Conservation (phyloP, 2,113 vertebrate species). For the Cichladusa arquata region DNA sequence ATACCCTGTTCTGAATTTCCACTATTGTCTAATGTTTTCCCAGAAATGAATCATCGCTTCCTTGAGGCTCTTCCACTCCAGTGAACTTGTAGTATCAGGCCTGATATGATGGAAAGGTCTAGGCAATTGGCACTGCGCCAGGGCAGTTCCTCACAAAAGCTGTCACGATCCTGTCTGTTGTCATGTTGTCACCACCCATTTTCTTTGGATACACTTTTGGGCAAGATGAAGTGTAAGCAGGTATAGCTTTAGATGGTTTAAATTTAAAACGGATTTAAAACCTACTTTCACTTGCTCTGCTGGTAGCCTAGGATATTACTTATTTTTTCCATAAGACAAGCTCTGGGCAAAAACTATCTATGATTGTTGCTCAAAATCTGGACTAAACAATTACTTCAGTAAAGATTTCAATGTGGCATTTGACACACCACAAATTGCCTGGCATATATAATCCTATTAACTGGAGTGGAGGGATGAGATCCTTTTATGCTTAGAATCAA, state of each 20-base stretch:
- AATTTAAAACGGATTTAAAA: background rate
- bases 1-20: background rate
- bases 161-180: background rate
- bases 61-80: slow-evolving; percentile 1
- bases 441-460: slow-evolving; percentile 35
- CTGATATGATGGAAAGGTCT: background rate
- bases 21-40: background rate
- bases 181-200: background rate
- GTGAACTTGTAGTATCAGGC: background rate
- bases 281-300: background rate
- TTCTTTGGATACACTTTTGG: background rate
- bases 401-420: slow-evolving; percentile 1
- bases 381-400: background rate
- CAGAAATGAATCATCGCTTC: background rate
- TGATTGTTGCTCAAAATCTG: background rate
- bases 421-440: slow-evolving; percentile 1
- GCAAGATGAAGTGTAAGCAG: background rate
- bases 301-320: background rate
- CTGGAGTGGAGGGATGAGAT: background rate
- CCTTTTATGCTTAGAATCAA: slow-evolving; percentile 26
- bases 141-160: background rate
- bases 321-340: background rate
- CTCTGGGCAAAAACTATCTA: background rate
- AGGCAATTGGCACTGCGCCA: background rate
- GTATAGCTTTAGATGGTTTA: background rate